A percentile compares a stretch with the other conserved stretches of the same genome.
Conservation (phyloP, 1,140 invertebrate genomes). For the Phymastichus coffea region DNA sequence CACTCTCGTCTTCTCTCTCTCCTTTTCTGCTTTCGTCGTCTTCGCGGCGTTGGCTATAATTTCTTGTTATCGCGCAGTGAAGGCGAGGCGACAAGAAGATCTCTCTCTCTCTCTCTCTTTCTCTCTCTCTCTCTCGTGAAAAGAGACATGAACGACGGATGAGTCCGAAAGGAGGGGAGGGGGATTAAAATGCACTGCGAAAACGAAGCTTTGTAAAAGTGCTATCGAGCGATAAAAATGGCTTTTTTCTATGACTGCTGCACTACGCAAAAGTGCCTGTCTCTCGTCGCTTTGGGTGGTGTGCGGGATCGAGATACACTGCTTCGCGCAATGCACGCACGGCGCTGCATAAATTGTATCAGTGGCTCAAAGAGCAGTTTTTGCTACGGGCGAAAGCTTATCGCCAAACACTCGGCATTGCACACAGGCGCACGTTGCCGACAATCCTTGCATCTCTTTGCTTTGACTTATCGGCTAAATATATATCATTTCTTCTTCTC, state of each 20-base stretch:
- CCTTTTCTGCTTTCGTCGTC: background rate
- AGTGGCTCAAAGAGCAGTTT: conserved; percentile 38
- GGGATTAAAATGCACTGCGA: background rate
- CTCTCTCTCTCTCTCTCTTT: too few relatives aligned
- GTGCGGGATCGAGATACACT: too few relatives aligned
- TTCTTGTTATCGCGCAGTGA: background rate
- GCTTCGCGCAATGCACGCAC: too few relatives aligned
- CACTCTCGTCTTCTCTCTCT: background rate
- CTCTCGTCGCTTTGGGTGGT: too few relatives aligned
- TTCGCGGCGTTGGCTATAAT: background rate
- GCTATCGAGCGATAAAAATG: conserved; percentile 19
- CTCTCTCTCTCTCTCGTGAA: too few relatives aligned
- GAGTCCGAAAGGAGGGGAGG: background rate
- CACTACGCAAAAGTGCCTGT: background rate
- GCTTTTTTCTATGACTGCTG: background rate
- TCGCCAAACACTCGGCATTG: conserved; percentile 17
- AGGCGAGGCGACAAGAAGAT: too few relatives aligned
- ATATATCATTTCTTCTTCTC: too few relatives aligned
- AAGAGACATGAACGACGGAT: background rate
- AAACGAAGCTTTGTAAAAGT: conserved; percentile 16
- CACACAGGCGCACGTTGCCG: too few relatives aligned
- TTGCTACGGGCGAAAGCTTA: conserved; percentile 37
- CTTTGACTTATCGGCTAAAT: too few relatives aligned
- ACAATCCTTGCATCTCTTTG: too few relatives aligned
- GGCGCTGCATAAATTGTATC: conserved; percentile 27